Percentiles rank a stretch among this genome's conserved stretches.
These are phyloP conservation scores for Agrotis puta DNA, from an alignment of 2,888 invertebrate species.

Conservation along the genomic window DNA sequence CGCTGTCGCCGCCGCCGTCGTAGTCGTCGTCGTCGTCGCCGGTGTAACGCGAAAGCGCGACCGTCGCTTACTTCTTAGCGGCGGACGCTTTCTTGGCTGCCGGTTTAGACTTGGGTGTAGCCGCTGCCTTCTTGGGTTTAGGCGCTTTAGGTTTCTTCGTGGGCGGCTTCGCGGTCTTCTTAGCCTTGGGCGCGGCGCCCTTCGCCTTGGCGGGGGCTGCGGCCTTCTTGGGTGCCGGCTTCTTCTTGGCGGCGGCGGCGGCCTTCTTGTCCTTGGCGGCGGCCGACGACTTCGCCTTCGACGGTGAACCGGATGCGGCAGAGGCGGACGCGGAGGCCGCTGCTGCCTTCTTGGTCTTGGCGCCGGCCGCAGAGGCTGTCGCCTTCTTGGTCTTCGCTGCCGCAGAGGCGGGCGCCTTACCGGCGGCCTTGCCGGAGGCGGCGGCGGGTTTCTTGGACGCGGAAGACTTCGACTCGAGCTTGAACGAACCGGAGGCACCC, in stretches of 20 bases:
- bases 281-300: conserved; percentile 55
- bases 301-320: conserved; percentile 56
- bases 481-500: conserved; percentile 87
- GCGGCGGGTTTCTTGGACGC: conserved; percentile 44
- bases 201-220: conserved; percentile 63
- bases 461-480: conserved; percentile 76
- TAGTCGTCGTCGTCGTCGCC: conserved; percentile 11
- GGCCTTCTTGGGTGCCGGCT: conserved; percentile 68
- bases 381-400: conserved; percentile 31
- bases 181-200: conserved; percentile 72
- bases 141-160: conserved; percentile 81
- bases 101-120: conserved; percentile 64
- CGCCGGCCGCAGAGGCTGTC: conserved; percentile 64
- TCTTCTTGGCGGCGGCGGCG: conserved; percentile 70
- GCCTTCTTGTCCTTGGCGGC: conserved; percentile 68
- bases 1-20: conserved; percentile 1
- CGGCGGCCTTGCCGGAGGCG: conserved; percentile 12
- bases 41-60: conserved; percentile 21
- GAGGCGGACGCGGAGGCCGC: too few relatives aligned
- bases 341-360: conserved; percentile 30
- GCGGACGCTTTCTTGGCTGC: conserved; percentile 64
- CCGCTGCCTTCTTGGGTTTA: conserved; percentile 76
- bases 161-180: conserved; percentile 70
- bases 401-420: conserved; percentile 17
- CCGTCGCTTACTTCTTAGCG: conserved; percentile 56